phyloP scores from a whole-genome alignment of 2,888 invertebrate species.

The Drosophila mettleri region DNA sequence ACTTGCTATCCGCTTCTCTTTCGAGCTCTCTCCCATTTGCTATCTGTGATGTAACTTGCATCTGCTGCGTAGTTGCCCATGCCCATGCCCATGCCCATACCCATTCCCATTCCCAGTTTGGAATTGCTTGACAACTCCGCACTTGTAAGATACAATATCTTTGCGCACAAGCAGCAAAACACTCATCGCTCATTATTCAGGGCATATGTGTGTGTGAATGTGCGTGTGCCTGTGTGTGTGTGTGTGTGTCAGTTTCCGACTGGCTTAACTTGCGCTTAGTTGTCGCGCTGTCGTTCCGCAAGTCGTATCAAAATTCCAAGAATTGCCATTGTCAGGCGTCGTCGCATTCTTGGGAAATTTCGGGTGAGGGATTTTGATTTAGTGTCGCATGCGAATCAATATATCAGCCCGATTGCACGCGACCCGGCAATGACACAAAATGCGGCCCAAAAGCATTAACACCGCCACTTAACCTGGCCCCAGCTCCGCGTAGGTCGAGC shows the following conservation, averaged over 20 bases:
- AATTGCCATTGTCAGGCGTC: constrained; percentile 57
- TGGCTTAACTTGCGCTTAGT: constrained; percentile 18
- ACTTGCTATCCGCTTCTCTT: neutral
- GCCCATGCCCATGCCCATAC: neutral
- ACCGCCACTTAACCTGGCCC: constrained; percentile 60
- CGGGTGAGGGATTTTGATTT: constrained; percentile 66
- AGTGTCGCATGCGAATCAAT: constrained; percentile 68
- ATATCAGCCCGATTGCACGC: constrained; percentile 74
- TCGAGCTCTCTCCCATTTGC: too few species aligned
- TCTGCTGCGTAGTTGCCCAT: constrained; percentile 7
- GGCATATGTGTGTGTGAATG: constrained; percentile 4
- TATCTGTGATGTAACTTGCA: constrained; percentile 6
- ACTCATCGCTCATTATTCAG: constrained; percentile 41
- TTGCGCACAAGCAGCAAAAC: constrained; percentile 19
- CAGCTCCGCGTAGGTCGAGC: constrained; percentile 1
- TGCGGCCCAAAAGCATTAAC: constrained; percentile 51
- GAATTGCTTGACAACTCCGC: constrained; percentile 3
- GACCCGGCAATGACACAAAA: constrained; percentile 67
- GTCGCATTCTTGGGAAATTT: constrained; percentile 57
- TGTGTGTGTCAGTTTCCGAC: constrained; percentile 11
- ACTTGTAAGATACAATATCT: constrained; percentile 31
- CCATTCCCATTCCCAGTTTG: neutral
- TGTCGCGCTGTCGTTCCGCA: constrained; percentile 10
- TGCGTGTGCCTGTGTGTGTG: constrained; percentile 3
- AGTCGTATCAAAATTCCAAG: constrained; percentile 64